Percentiles rank a stretch among this genome's conserved stretches.
Evolutionary conservation across 2,888 invertebrate species (phyloP).

Genomic region (Bedellia somnulentella): DNA sequence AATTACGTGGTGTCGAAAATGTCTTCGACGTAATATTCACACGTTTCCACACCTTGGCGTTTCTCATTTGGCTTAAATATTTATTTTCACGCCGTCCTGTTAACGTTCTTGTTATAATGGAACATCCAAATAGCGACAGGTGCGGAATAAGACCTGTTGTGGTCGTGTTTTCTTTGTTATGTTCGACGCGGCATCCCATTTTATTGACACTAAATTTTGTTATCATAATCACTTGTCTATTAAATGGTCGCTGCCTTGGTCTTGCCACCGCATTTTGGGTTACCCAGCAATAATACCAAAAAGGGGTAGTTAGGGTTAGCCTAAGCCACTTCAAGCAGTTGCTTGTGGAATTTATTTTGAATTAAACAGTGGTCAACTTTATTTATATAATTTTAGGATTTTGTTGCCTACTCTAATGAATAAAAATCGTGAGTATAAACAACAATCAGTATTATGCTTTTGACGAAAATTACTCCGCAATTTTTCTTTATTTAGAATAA

Average conservation of each 20-base stretch:
- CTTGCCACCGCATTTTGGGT: no score
- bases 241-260: not conserved
- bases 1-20: slow-evolving; percentile 51
- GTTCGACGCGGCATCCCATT: not conserved
- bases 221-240: not conserved
- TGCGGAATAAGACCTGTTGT: not conserved
- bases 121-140: slow-evolving; percentile 4
- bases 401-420: no score
- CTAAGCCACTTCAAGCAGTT: no score
- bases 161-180: not conserved
- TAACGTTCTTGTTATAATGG: slow-evolving; percentile 15
- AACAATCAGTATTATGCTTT: no score
- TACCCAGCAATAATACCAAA: no score
- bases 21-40: slow-evolving; percentile 34
- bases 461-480: no score
- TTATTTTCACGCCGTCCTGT: slow-evolving; percentile 16
- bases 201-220: not conserved
- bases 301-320: no score
- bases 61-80: slow-evolving; percentile 21
- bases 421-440: no score
- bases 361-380: no score
- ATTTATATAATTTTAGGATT: no score
- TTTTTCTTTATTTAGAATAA: no score
- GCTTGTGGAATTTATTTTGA: no score
- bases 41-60: slow-evolving; percentile 17